Conservation (phyloP, 2,113 vertebrate genomes). For the Bagarius yarrelli region DNA sequence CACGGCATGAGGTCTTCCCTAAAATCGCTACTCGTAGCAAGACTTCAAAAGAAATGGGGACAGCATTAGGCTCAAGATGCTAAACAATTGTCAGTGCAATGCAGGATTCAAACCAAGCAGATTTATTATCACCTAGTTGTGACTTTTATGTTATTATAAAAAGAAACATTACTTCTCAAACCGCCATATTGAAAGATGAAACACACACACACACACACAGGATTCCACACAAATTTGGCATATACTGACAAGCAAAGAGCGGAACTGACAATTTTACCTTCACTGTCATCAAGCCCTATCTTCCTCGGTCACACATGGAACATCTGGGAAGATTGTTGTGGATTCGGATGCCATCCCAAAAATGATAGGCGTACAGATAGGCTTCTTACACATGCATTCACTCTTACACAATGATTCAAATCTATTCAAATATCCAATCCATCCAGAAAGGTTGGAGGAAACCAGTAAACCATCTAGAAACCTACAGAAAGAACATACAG, state of each 20-base stretch:
- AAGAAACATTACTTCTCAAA: background rate
- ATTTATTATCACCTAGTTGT: constrained; percentile 15
- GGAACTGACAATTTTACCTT: background rate
- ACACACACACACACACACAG: background rate
- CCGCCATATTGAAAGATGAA: background rate
- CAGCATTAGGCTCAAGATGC: constrained; percentile 16
- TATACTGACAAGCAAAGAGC: background rate
- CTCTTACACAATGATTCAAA: no score
- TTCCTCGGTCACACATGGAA: background rate
- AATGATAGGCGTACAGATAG: background rate
- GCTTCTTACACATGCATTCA: background rate
- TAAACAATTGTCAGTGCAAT: constrained; percentile 22
- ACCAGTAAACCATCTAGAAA: background rate
- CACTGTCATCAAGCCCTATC: background rate
- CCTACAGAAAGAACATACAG: background rate
- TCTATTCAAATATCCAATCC: background rate
- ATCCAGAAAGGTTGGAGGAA: background rate
- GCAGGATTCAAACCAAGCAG: background rate
- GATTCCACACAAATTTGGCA: background rate
- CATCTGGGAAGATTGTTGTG: background rate
- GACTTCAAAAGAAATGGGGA: constrained; percentile 35
- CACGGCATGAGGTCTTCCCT: constrained; percentile 45
- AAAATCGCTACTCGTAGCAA: constrained; percentile 38
- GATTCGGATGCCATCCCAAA: background rate
- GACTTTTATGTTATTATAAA: background rate